These are phyloP conservation scores for Mamestra configurata DNA, from an alignment of 1,140 invertebrate species.

Conservation along the genomic window DNA sequence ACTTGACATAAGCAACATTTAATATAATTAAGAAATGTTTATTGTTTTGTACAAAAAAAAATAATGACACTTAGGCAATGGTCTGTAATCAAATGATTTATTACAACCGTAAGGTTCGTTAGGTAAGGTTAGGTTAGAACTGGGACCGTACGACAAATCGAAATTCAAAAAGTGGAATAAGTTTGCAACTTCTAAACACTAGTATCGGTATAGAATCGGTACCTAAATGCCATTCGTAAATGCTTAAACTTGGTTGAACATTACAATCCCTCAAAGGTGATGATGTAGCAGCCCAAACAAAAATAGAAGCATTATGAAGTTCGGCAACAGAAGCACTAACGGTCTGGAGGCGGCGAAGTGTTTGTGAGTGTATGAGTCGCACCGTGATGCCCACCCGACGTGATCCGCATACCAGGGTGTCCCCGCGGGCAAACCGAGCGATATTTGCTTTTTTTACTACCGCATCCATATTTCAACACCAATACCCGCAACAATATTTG, in stretches of 20 bases:
- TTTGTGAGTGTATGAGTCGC: slow-evolving; percentile 62
- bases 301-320: slow-evolving; percentile 51
- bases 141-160: not conserved
- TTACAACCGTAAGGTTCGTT: too few species aligned
- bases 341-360: slow-evolving; percentile 54
- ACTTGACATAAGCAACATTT: too few species aligned
- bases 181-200: slow-evolving; percentile 25
- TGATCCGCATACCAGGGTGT: slow-evolving; percentile 70
- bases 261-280: not conserved
- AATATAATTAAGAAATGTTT: too few species aligned
- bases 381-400: slow-evolving; percentile 68
- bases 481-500: slow-evolving; percentile 83
- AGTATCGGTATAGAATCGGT: slow-evolving; percentile 21
- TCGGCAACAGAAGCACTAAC: slow-evolving; percentile 57
- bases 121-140: too few species aligned
- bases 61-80: too few species aligned
- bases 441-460: slow-evolving; percentile 86
- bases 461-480: slow-evolving; percentile 85
- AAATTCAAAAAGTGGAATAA: slow-evolving; percentile 19
- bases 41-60: too few species aligned
- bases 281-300: not conserved
- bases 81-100: too few species aligned
- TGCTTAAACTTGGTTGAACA: slow-evolving; percentile 16
- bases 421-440: slow-evolving; percentile 69
- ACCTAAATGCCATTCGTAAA: slow-evolving; percentile 11